Percentiles rank a stretch among this genome's conserved stretches.
Evolutionary conservation across 2,888 invertebrate genomes (phyloP).

Genomic region (Orchestes rusci): DNA sequence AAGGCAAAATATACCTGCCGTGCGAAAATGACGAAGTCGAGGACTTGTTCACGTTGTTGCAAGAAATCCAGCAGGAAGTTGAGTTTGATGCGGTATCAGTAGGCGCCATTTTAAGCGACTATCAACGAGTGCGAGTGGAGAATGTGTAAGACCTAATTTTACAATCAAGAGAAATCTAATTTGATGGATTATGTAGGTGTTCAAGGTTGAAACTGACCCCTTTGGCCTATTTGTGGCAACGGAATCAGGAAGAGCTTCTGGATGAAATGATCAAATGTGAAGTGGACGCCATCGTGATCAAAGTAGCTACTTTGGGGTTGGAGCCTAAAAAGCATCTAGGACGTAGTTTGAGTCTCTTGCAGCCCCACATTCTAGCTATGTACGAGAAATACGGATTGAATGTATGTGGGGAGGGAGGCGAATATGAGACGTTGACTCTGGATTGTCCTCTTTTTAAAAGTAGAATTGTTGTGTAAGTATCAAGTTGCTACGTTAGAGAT

Average conservation of each 20-base stretch:
- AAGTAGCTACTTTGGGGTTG: slow-evolving; percentile 92
- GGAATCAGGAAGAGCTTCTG: slow-evolving; percentile 88
- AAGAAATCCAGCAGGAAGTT: slow-evolving; percentile 60
- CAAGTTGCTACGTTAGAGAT: too few relatives aligned
- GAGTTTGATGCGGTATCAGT: slow-evolving; percentile 85
- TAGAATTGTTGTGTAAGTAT: slow-evolving; percentile 79
- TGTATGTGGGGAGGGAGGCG: slow-evolving; percentile 98
- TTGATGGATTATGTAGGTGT: slow-evolving; percentile 57
- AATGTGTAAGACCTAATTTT: slow-evolving; percentile 80
- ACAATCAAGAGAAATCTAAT: slow-evolving; percentile 3
- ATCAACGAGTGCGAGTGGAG: slow-evolving; percentile 95
- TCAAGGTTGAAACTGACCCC: slow-evolving; percentile 80
- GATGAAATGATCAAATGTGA: slow-evolving; percentile 94
- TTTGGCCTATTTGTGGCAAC: slow-evolving; percentile 91
- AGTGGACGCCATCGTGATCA: slow-evolving; percentile 91
- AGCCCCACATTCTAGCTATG: slow-evolving; percentile 81
- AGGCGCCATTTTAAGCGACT: slow-evolving; percentile 97
- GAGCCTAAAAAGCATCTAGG: slow-evolving; percentile 83
- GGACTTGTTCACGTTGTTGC: slow-evolving; percentile 81
- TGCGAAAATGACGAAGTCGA: slow-evolving; percentile 92
- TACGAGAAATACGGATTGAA: slow-evolving; percentile 90
- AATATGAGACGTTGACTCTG: slow-evolving; percentile 95
- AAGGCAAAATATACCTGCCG: slow-evolving; percentile 70
- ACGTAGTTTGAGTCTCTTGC: slow-evolving; percentile 74
- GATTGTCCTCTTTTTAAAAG: slow-evolving; percentile 95